These are phyloP conservation scores for Drosophila novamexicana DNA, from an alignment of 1,140 invertebrate species.

Conservation along the genomic window DNA sequence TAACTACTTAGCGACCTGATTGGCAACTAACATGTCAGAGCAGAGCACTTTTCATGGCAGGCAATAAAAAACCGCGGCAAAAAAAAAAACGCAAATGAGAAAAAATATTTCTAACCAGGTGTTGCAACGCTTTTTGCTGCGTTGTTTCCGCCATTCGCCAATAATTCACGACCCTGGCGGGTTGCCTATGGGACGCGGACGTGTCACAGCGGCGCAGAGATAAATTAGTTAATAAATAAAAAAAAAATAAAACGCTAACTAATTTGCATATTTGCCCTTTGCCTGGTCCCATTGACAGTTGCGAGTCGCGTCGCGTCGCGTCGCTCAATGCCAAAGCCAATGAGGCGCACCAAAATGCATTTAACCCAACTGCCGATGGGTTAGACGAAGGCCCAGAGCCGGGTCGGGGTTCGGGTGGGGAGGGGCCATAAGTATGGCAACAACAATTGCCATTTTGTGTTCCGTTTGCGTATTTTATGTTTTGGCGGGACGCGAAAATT, in stretches of 20 bases:
- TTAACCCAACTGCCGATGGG: slow-evolving; percentile 47
- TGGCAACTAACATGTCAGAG: slow-evolving; percentile 21
- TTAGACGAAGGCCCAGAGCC: not conserved
- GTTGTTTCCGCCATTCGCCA: slow-evolving; percentile 55
- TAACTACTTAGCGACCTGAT: slow-evolving; percentile 54
- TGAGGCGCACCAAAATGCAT: slow-evolving; percentile 80
- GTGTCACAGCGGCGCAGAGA: slow-evolving; percentile 72
- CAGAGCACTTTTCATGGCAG: slow-evolving; percentile 1
- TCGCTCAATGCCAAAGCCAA: slow-evolving; percentile 72
- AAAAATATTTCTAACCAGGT: slow-evolving; percentile 72
- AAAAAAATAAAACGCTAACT: slow-evolving; percentile 62
- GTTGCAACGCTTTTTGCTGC: slow-evolving; percentile 70
- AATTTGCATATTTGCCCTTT: slow-evolving; percentile 83
- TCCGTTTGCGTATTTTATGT: slow-evolving; percentile 51
- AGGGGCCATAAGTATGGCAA: slow-evolving; percentile 9
- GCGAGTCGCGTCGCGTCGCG: slow-evolving; percentile 18
- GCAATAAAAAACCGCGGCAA: slow-evolving; percentile 30
- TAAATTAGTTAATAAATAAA: slow-evolving; percentile 83
- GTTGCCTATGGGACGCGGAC: slow-evolving; percentile 61
- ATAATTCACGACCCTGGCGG: slow-evolving; percentile 76
- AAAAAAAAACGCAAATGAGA: not conserved
- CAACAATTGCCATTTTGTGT: slow-evolving; percentile 66
- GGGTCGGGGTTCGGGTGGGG: not conserved
- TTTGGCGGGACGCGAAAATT: slow-evolving; percentile 61
- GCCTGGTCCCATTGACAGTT: slow-evolving; percentile 65